A percentile compares a stretch with the other conserved stretches of the same genome.
These are phyloP conservation scores for Choristoneura fumiferana DNA, from an alignment of 1,140 invertebrate genomes.

Conservation along the genomic window DNA sequence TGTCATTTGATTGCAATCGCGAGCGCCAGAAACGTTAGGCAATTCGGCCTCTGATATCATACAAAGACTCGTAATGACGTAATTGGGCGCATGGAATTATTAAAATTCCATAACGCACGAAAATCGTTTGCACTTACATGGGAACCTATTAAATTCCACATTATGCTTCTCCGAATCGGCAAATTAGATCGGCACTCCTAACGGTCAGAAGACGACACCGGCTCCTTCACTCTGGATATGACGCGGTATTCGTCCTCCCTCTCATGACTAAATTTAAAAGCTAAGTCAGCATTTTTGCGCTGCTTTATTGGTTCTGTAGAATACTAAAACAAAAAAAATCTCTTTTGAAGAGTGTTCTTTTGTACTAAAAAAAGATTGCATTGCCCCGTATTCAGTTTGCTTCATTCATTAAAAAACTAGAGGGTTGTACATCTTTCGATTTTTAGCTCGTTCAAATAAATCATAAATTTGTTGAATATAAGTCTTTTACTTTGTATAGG, in stretches of 20 bases:
- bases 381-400: no score
- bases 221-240: constrained; percentile 55
- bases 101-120: constrained; percentile 15
- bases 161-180: constrained; percentile 67
- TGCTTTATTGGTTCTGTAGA: constrained; percentile 4
- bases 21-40: no score
- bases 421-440: no score
- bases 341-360: no score
- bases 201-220: constrained; percentile 73
- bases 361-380: no score
- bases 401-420: no score
- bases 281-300: constrained; percentile 25
- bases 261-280: constrained; percentile 64
- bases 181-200: constrained; percentile 73
- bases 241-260: constrained; percentile 52
- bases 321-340: no score
- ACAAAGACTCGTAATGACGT: not conserved
- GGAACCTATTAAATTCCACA: constrained; percentile 64
- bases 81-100: constrained; percentile 10
- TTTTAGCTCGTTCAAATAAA: no score
- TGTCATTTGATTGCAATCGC: no score
- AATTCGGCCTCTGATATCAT: no score
- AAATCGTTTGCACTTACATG: constrained; percentile 36
- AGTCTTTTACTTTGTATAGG: no score
- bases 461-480: no score